Base-by-base conservation (phyloP, 2,888 invertebrate species). In the Orthosia gothica region DNA sequence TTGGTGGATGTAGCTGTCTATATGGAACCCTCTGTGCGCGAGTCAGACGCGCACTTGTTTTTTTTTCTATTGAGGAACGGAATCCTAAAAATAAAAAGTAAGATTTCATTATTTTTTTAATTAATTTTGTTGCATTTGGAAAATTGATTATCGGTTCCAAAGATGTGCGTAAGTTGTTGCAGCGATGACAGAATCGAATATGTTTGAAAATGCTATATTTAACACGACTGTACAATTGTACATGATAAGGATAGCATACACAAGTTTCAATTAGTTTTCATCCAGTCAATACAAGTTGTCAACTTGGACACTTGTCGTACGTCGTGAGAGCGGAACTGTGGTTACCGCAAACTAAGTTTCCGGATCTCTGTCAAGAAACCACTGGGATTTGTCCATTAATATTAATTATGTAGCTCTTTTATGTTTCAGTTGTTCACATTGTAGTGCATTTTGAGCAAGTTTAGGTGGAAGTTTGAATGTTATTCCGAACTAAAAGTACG, bases 231-330 rank as follows among this genome's bases (percentile, higher is more conserved):
- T 54, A 47, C 26, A 54, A 16, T 4, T 11, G 57, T 54, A 47
- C 26, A 47, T 20, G 49, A 75, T 62, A 68, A 47, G 50, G 55
- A 23, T 1, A 79, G 55, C 49, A 66, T 67, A 55, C 62, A 74
- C 26, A 79, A 66, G 57, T 66, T 58, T 63, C 69, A 74, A 81
- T 81, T 65, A 61, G 55, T 70, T 76, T 40, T n/a, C 18, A 70
- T 26, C 64, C 5, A 66, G 66, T 70, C 69, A 62, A 81, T 70
- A 70, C 64, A 32, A 73, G 64, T 79, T 64, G 49, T 16, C 55
- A 64, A 78, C 82, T 76, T 81, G 76, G 69, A 63, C 75, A 80
- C 40, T 69, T 74, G 54, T 32, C 20, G 26, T 13, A 16, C 64
- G 47, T 26, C 63, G 64, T 54, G 26, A 63, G 58, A n/a, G 11